Base-by-base conservation (phyloP, 2,113 vertebrate genomes). In the Xiphorhynchus elegans region DNA sequence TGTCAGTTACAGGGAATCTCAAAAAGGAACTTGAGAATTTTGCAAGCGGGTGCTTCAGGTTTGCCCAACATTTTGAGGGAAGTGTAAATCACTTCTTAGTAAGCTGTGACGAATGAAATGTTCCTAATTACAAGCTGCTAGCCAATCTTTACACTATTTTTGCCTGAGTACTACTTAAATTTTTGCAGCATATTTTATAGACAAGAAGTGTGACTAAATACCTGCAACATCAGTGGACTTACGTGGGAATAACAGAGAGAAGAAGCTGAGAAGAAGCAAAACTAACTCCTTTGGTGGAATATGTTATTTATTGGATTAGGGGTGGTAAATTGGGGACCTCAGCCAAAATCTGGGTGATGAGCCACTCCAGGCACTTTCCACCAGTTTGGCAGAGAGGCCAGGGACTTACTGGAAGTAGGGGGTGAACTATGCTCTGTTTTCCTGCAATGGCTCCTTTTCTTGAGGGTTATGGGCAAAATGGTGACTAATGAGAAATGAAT, bases 41-140 rank as follows among this genome's bases (percentile, higher is more conserved):
- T 78, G 42, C 0, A 5, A 93, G 88, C 1, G 1, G 86, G 73
- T 78, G 44, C 76, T 89, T 87, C 93, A 90, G 80, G 90, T 95
- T 95, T 96, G 80, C 85, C 94, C 88, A 88, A 64, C 64, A 64
- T 89, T 96, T 88, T 90, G 59, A 94, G 59, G 86, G 59, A 96
- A 92, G 90, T 95, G 94, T 91, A 95, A 97, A 96, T 85, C 91
- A 91, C 84, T 96, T 79, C 44, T 94, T 87, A 97, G 97, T 92
- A 98, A 95, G 79, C 93, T 97, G 82, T 2, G 42, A 96, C 26
- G 60, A 96, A 92, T 74, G 83, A 84, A 95, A 73, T 93, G 84
- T 94, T 93, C 79, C 23, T 95, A 93, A 89, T 97, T 97, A 93
- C 90, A 95, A 97, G 90, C 79, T 96, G 90, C 94, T 94, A 96